Evolutionary conservation across 2,888 invertebrate genomes (phyloP).

Genomic region (Neoaliturus tenellus): DNA sequence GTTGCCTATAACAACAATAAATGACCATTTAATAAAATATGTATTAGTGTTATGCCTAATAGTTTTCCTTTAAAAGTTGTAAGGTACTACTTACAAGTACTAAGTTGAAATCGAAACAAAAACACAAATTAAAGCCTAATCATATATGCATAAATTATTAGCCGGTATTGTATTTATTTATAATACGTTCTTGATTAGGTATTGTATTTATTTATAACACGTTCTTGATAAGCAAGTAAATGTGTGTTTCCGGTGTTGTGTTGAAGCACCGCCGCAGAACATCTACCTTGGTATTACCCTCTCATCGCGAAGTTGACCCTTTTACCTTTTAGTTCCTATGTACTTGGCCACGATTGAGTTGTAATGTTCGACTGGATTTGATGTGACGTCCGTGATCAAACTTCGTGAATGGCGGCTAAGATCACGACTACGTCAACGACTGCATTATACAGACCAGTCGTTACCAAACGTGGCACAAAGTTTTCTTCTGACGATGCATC

Average conservation of each 20-base stretch:
- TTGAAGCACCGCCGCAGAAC: conserved; percentile 68
- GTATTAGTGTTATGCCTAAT: too few relatives aligned
- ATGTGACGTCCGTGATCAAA: conserved; percentile 10
- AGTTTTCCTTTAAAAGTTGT: too few relatives aligned
- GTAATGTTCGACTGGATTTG: conserved; percentile 34
- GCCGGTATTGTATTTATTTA: too few relatives aligned
- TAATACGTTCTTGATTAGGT: too few relatives aligned
- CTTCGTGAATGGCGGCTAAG: conserved; percentile 30
- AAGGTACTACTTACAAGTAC: too few relatives aligned
- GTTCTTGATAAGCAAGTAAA: conserved; percentile 18
- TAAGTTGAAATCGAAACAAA: too few relatives aligned
- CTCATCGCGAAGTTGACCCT: conserved; percentile 67
- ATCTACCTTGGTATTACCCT: conserved; percentile 68
- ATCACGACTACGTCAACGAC: background rate
- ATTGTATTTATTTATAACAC: too few relatives aligned
- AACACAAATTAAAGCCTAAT: too few relatives aligned
- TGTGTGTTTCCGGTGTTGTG: conserved; percentile 66
- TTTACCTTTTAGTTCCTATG: conserved; percentile 70
- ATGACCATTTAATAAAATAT: too few relatives aligned
- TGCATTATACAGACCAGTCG: conserved; percentile 1
- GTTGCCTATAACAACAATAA: too few relatives aligned
- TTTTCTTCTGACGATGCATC: background rate
- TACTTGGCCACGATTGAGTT: conserved; percentile 9
- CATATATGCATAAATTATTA: too few relatives aligned
- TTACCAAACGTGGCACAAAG: background rate